Evolutionary conservation across 1,140 invertebrate genomes (phyloP).

Genomic region (Tenebrio molitor): DNA sequence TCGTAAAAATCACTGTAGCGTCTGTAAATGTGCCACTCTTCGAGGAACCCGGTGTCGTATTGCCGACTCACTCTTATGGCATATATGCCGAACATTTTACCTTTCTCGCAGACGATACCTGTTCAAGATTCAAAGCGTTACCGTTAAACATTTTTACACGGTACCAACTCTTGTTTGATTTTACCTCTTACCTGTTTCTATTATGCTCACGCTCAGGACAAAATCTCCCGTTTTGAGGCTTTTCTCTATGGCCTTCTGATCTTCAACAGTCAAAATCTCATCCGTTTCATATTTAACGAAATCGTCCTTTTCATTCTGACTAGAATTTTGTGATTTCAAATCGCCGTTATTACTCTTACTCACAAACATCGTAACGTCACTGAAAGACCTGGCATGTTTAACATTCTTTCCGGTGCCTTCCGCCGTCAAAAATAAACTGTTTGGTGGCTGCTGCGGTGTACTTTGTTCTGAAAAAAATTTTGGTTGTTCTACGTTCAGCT

Average conservation of each 20-base stretch:
- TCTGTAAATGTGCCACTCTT: slow-evolving; percentile 85
- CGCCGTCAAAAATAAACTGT: slow-evolving; percentile 47
- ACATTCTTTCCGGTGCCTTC: slow-evolving; percentile 65
- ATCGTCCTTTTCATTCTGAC: slow-evolving; percentile 7
- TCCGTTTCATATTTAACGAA: slow-evolving; percentile 15
- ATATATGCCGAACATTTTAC: slow-evolving; percentile 91
- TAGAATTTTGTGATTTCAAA: neutral
- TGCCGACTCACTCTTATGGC: slow-evolving; percentile 84
- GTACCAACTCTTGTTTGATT: slow-evolving; percentile 9
- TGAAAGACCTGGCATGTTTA: slow-evolving; percentile 62
- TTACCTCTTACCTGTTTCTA: slow-evolving; percentile 76
- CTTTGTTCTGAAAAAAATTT: slow-evolving; percentile 23
- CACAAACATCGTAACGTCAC: slow-evolving; percentile 60
- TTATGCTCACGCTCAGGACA: slow-evolving; percentile 75
- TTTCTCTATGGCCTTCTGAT: slow-evolving; percentile 63
- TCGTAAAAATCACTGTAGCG: slow-evolving; percentile 95
- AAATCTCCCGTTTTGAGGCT: slow-evolving; percentile 74
- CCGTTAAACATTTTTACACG: neutral
- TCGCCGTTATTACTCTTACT: slow-evolving; percentile 50
- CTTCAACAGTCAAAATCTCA: slow-evolving; percentile 32
- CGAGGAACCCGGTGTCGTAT: slow-evolving; percentile 75
- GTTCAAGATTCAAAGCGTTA: slow-evolving; percentile 53
- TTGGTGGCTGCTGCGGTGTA: slow-evolving; percentile 34
- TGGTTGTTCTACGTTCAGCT: slow-evolving; percentile 43
- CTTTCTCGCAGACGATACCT: slow-evolving; percentile 82